phyloP scores from a whole-genome alignment of 2,113 vertebrate species.

The Equus quagga region DNA sequence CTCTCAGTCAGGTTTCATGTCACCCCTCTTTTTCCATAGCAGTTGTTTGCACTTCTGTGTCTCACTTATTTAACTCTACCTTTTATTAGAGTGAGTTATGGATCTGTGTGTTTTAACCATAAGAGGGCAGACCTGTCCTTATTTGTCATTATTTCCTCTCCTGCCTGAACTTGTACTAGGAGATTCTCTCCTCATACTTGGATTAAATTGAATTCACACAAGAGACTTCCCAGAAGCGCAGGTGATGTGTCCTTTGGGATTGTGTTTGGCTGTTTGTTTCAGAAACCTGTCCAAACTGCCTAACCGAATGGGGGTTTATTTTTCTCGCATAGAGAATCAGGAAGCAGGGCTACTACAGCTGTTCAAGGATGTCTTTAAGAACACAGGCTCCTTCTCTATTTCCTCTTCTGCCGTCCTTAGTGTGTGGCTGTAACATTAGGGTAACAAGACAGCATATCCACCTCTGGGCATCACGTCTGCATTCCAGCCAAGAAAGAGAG shows the following conservation, averaged over 20 bases:
- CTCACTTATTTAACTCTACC: not conserved
- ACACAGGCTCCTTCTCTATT: not conserved
- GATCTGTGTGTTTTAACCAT: not conserved
- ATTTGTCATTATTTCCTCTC: not conserved
- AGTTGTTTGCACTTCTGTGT: not conserved
- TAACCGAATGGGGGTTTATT: not conserved
- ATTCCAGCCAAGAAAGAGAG: not conserved
- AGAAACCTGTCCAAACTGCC: not conserved
- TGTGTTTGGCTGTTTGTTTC: not conserved
- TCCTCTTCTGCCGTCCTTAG: not conserved
- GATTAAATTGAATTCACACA: not conserved
- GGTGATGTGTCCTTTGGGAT: not conserved
- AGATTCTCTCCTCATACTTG: not conserved
- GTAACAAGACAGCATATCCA: not conserved
- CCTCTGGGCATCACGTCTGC: not conserved
- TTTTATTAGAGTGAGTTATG: not conserved
- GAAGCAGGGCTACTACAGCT: not conserved
- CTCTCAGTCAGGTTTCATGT: not conserved
- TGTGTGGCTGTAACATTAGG: not conserved
- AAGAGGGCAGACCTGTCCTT: not conserved
- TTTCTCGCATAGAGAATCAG: not conserved
- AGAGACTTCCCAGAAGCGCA: not conserved
- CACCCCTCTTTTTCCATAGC: not conserved
- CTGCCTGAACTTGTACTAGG: not conserved
- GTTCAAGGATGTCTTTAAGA: not conserved